phyloP scores from a whole-genome alignment of 1,140 invertebrate species.

The Rhagoletis zephyria region DNA sequence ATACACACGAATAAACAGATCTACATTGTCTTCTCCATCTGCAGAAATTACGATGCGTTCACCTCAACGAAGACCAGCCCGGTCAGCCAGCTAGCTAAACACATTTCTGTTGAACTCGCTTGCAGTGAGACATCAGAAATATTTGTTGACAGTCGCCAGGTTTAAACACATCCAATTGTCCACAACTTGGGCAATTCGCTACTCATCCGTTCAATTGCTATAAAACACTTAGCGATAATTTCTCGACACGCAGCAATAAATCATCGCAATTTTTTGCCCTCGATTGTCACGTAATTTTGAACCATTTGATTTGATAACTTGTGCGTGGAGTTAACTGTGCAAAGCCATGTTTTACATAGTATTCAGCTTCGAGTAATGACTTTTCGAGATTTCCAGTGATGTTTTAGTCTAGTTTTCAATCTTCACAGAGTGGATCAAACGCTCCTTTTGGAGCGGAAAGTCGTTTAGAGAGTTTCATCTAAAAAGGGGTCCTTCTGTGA shows the following conservation, averaged over 20 bases:
- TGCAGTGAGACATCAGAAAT: constrained; percentile 25
- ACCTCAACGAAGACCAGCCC: not conserved
- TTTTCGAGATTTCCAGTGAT: not conserved
- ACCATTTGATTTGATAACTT: constrained; percentile 24
- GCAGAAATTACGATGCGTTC: not conserved
- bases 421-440: not conserved
- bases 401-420: not conserved
- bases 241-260: constrained; percentile 18
- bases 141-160: constrained; percentile 31
- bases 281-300: constrained; percentile 32
- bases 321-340: not conserved
- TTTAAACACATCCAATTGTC: constrained; percentile 19
- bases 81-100: constrained; percentile 4
- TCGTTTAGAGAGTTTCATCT: not conserved
- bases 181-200: not conserved
- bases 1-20: not conserved
- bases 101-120: constrained; percentile 9
- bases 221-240: constrained; percentile 27
- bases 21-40: constrained; percentile 7
- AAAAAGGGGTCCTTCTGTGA: not conserved
- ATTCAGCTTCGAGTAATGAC: not conserved
- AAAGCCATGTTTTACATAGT: not conserved
- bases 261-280: not conserved
- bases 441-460: not conserved
- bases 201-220: constrained; percentile 1